Conservation (phyloP, 2,888 invertebrate species). For the Noctua comes region DNA sequence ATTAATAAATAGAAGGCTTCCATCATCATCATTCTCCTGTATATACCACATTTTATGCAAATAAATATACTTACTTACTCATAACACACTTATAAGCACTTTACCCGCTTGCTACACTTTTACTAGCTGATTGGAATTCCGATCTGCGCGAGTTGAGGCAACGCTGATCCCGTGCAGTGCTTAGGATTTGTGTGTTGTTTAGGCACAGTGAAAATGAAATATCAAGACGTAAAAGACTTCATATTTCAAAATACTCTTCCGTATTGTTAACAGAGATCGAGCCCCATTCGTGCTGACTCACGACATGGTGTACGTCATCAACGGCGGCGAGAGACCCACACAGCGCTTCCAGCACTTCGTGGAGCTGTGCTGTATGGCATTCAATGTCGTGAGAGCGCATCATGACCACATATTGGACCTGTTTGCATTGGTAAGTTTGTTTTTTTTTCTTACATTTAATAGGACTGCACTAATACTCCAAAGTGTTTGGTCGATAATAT, state of each 20-base stretch:
- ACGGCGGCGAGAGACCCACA: slow-evolving; percentile 98
- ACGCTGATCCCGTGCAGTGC: too few relatives aligned
- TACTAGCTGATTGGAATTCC: too few relatives aligned
- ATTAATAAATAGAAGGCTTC: too few relatives aligned
- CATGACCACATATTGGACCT: slow-evolving; percentile 97
- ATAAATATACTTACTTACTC: too few relatives aligned
- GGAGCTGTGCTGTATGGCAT: slow-evolving; percentile 99
- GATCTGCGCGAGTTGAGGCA: too few relatives aligned
- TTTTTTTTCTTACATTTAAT: background rate
- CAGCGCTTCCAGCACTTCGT: slow-evolving; percentile 99
- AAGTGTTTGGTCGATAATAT: too few relatives aligned
- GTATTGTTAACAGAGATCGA: slow-evolving; percentile 93
- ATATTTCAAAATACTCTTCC: background rate
- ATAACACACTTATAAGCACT: too few relatives aligned
- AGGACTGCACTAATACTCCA: too few relatives aligned
- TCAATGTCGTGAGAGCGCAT: slow-evolving; percentile 97
- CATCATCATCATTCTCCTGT: too few relatives aligned
- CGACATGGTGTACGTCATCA: slow-evolving; percentile 99
- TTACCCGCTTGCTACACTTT: accelerated
- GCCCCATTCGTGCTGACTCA: slow-evolving; percentile 99
- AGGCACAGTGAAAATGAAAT: background rate
- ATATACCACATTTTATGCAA: too few relatives aligned
- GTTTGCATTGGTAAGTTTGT: slow-evolving; percentile 94
- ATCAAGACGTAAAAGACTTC: background rate
- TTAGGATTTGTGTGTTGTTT: too few relatives aligned